phyloP scores from a whole-genome alignment of 1,140 invertebrate species.

The Apis cerana region DNA sequence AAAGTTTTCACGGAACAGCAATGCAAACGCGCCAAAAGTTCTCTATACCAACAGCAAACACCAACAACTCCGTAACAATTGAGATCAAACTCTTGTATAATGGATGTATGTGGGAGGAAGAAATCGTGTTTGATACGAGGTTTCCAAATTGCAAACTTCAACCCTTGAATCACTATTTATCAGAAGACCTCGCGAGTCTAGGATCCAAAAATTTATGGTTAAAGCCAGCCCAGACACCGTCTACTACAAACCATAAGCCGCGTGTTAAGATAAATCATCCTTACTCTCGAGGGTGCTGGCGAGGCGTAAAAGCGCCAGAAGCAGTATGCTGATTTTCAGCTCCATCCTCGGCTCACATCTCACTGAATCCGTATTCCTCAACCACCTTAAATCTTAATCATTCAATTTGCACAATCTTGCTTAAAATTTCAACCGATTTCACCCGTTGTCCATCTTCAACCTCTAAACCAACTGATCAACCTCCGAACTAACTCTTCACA shows the following conservation, averaged over 20 bases:
- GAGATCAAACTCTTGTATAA: neutral
- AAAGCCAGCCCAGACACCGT: neutral
- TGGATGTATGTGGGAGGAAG: neutral
- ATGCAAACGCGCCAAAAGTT: constrained; percentile 4
- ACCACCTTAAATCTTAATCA: neutral
- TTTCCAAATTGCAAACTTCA: neutral
- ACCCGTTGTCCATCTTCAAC: constrained; percentile 8
- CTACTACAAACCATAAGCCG: neutral
- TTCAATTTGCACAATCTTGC: neutral
- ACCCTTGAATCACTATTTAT: neutral
- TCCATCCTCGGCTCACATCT: constrained; percentile 68
- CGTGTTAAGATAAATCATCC: constrained; percentile 33
- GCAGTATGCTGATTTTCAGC: constrained; percentile 66
- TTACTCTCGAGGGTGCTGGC: constrained; percentile 66
- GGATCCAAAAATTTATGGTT: neutral
- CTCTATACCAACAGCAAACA: neutral
- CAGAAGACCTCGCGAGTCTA: neutral
- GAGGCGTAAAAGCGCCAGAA: constrained; percentile 65
- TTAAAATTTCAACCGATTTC: neutral
- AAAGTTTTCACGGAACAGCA: neutral
- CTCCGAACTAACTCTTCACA: too few species aligned
- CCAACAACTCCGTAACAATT: constrained; percentile 1
- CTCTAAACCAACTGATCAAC: too few species aligned
- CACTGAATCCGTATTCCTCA: constrained; percentile 48
- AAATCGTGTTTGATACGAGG: neutral